A percentile compares a stretch with the other conserved stretches of the same genome.
Conservation (phyloP, 2,113 vertebrate species). For the Ia io region DNA sequence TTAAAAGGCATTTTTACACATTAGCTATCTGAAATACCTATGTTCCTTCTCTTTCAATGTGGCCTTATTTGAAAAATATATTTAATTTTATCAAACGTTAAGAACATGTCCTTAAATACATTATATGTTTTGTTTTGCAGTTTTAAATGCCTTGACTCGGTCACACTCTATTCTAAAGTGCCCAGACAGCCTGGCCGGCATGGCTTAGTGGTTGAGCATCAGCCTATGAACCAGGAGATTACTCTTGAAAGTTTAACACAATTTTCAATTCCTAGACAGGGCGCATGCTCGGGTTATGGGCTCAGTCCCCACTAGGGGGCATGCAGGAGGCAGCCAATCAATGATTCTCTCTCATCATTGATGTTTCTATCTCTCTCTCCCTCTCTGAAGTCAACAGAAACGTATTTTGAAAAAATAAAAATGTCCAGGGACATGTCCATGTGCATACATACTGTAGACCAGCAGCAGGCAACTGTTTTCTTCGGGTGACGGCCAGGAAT, state of each 20-base stretch:
- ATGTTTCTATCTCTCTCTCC: too few species aligned
- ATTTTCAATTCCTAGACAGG: too few species aligned
- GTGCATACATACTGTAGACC: accelerated
- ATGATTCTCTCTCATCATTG: too few species aligned
- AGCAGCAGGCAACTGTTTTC: neutral
- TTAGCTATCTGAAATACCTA: slow-evolving; percentile 38
- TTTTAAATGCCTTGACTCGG: neutral
- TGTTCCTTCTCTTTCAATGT: neutral
- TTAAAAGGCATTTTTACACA: slow-evolving; percentile 19
- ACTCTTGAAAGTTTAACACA: too few species aligned
- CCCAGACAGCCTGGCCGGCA: too few species aligned
- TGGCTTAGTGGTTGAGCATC: too few species aligned
- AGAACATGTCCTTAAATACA: neutral
- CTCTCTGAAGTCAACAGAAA: too few species aligned
- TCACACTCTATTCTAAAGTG: neutral
- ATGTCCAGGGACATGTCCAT: neutral
- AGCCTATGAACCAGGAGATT: too few species aligned
- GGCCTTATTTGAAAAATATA: neutral
- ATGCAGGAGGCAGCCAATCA: too few species aligned
- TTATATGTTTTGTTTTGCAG: neutral
- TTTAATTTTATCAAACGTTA: slow-evolving; percentile 39
- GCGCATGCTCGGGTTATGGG: too few species aligned
- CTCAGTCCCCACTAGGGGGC: too few species aligned
- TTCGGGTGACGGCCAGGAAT: neutral
- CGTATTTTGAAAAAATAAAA: too few species aligned